A percentile compares a stretch with the other conserved stretches of the same genome.
These are phyloP conservation scores for Agonopterix arenella DNA, from an alignment of 2,888 invertebrate genomes.

Conservation along the genomic window DNA sequence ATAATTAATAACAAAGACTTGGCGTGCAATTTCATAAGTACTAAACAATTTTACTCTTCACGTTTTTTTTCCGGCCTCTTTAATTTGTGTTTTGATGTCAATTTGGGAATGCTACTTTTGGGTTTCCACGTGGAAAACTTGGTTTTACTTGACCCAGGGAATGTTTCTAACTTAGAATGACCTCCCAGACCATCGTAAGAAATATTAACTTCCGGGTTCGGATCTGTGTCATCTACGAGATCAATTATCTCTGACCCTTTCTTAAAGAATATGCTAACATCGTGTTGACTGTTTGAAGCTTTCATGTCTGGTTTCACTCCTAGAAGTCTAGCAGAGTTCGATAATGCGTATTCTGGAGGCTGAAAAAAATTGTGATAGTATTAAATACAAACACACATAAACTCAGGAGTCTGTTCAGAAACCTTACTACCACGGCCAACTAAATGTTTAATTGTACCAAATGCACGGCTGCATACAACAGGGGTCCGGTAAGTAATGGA, in stretches of 20 bases:
- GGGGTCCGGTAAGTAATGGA: too few species aligned
- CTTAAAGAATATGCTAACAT: slow-evolving; percentile 43
- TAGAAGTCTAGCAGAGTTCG: slow-evolving; percentile 33
- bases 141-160: slow-evolving; percentile 49
- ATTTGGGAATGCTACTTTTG: slow-evolving; percentile 36
- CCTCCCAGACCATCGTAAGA: slow-evolving; percentile 76
- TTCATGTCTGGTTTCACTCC: slow-evolving; percentile 20
- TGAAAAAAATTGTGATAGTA: slow-evolving; percentile 15
- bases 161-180: slow-evolving; percentile 68
- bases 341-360: slow-evolving; percentile 44
- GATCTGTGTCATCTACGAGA: slow-evolving; percentile 18
- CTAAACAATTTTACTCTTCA: not conserved
- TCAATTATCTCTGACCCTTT: slow-evolving; percentile 34
- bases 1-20: too few species aligned
- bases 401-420: not conserved
- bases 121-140: slow-evolving; percentile 6
- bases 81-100: slow-evolving; percentile 45
- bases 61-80: slow-evolving; percentile 36
- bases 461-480: too few species aligned
- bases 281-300: slow-evolving; percentile 7
- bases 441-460: too few species aligned
- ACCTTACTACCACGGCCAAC: too few species aligned
- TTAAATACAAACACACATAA: slow-evolving; percentile 11
- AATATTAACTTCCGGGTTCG: slow-evolving; percentile 25
- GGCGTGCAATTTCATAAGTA: too few species aligned